Conservation (phyloP, 2,888 invertebrate species). For the Drosophila lutescens region DNA sequence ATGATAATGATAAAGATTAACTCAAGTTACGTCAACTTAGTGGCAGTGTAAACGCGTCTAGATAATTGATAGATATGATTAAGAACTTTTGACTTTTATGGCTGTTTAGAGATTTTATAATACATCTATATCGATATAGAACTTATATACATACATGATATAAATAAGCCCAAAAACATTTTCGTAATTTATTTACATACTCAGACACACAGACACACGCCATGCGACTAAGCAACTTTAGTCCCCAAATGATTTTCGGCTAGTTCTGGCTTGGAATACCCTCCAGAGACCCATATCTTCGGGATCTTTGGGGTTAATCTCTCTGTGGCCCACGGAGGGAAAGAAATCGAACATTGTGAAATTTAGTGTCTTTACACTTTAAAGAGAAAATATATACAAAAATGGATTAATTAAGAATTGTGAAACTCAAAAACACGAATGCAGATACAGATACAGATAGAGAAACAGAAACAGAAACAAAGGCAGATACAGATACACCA, state of each 20-base stretch:
- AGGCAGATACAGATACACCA: constrained; percentile 25
- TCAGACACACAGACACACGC: constrained; percentile 22
- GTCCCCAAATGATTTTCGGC: constrained; percentile 38
- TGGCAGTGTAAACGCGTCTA: constrained; percentile 60
- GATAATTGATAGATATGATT: constrained; percentile 65
- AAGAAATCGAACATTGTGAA: constrained; percentile 78
- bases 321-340: constrained; percentile 52
- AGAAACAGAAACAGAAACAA: constrained; percentile 20
- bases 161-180: constrained; percentile 40
- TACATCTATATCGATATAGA: constrained; percentile 56
- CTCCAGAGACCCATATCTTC: constrained; percentile 5
- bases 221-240: constrained; percentile 19
- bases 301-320: constrained; percentile 36
- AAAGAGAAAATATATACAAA: constrained; percentile 61
- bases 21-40: constrained; percentile 33
- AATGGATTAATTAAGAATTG: constrained; percentile 55
- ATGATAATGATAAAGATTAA: constrained; percentile 15
- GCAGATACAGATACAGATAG: constrained; percentile 20
- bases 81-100: constrained; percentile 82
- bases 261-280: constrained; percentile 37
- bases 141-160: constrained; percentile 26
- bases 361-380: constrained; percentile 83
- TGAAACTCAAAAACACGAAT: constrained; percentile 45
- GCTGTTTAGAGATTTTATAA: constrained; percentile 81
- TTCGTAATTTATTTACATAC: constrained; percentile 51